Conservation (phyloP, 2,797 vertebrate species). For the Arnoldichthys spilopterus region DNA sequence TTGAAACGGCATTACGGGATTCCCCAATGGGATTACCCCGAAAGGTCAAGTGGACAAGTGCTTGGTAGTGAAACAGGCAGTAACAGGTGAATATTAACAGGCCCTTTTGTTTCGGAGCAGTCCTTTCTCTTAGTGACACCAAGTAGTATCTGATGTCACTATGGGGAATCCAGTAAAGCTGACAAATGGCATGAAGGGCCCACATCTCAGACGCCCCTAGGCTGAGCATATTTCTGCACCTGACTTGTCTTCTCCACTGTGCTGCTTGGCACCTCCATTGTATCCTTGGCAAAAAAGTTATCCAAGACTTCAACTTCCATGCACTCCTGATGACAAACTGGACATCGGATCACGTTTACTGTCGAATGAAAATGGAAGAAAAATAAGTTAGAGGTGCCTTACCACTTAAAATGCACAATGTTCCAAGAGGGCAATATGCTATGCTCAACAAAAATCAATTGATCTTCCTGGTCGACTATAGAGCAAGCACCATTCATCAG, state of each 20-base stretch:
- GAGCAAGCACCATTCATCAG: too few species aligned
- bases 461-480: too few species aligned
- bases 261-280: slow-evolving; percentile 96
- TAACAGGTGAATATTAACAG: neutral
- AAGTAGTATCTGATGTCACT: neutral
- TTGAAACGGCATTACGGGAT: too few species aligned
- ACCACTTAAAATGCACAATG: slow-evolving; percentile 52
- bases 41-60: too few species aligned
- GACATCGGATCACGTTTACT: slow-evolving; percentile 94
- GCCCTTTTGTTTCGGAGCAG: neutral
- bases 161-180: neutral
- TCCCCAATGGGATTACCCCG: too few species aligned
- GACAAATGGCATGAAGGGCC: neutral
- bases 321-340: slow-evolving; percentile 96
- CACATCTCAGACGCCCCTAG: neutral
- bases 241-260: slow-evolving; percentile 97
- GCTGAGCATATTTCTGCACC: slow-evolving; percentile 73
- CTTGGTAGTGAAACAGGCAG: too few species aligned
- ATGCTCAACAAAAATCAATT: too few species aligned
- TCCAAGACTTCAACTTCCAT: slow-evolving; percentile 96
- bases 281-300: slow-evolving; percentile 98
- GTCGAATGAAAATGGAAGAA: slow-evolving; percentile 16
- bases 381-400: slow-evolving; percentile 86
- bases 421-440: neutral
- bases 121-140: neutral